A percentile compares a stretch with the other conserved stretches of the same genome.
phyloP scores from a whole-genome alignment of 2,888 invertebrate genomes.

The Sarcophaga rosellei region DNA sequence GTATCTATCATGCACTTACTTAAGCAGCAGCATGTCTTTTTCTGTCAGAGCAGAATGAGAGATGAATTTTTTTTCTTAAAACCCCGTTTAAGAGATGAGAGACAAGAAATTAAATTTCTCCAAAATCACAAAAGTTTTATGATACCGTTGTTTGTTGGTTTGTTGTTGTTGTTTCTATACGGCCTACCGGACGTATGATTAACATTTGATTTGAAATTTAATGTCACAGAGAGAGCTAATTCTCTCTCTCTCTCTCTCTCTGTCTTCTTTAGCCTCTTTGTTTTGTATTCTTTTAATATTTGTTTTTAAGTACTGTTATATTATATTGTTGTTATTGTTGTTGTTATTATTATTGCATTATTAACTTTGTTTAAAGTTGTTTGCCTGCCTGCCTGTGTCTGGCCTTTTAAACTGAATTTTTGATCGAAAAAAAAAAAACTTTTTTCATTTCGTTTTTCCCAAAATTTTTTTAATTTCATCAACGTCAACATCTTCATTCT shows the following conservation, averaged over 20 bases:
- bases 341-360: slow-evolving; percentile 36
- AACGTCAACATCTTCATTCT: slow-evolving; percentile 29
- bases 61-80: slow-evolving; percentile 1
- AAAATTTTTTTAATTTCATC: slow-evolving; percentile 18
- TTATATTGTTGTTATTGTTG: slow-evolving; percentile 18
- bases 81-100: slow-evolving; percentile 23
- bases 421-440: background rate
- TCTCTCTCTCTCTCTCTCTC: background rate
- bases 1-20: background rate
- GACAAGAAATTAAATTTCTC: slow-evolving; percentile 53
- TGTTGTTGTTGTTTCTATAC: slow-evolving; percentile 26
- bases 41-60: too few species aligned
- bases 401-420: slow-evolving; percentile 46
- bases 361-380: slow-evolving; percentile 44
- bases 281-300: slow-evolving; percentile 9
- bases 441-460: background rate
- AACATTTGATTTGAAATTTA: slow-evolving; percentile 61
- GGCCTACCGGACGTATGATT: slow-evolving; percentile 62
- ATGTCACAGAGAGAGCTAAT: background rate
- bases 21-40: background rate
- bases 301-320: slow-evolving; percentile 9
- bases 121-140: slow-evolving; percentile 17
- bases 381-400: slow-evolving; percentile 11
- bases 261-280: background rate
- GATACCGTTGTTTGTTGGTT: background rate